Evolutionary conservation across 2,888 invertebrate species (phyloP), one percentile per base, ranked within the genome.

Genomic region (Zhuqinia jingwanae): DNA sequence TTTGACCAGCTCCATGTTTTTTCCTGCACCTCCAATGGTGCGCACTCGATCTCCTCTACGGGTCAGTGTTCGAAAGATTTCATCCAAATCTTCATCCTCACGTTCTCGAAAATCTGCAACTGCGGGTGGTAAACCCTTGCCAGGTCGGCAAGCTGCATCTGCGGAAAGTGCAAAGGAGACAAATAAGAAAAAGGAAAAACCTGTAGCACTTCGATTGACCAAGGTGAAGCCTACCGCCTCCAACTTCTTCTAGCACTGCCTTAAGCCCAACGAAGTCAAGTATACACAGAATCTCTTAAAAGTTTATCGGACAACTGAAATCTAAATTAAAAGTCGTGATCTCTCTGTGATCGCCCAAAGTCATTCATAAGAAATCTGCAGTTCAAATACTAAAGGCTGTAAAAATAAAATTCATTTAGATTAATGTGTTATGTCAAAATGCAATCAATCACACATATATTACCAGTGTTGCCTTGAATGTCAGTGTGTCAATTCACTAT

Each of bases 221-320:
- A 65, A 65, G n/a, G 65, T 65, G 0, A 65, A 65, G 17, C 65
- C 65, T 17, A 30, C 36, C n/a, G 0, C 36, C 8, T 65, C 65
- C 13, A 10, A 2, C 17, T 36, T n/a, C n/a, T 65, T 65, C 20
- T 65, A 65, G 8, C 36, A 58, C 20, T 8, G 13, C 3, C 3
- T 8, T 53, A 3, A 53, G 53, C 15, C 17, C 11, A n/a, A 50
- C 50, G 5, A 50, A 50, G 2, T 10, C 50, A 3, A 17, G 2
- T 53, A 17, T 8, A n/a, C 3, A n/a, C 15, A 53, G 53, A 53
- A 17, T 53, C 53, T 53, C 17, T 8, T 17, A 8, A 3, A 53
- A n/a, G n/a, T n/a, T 53, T 3, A n/a, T 53, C 53, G n/a, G 36
- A 36, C 36, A n/a, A n/a, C n/a, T n/a, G n/a, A n/a, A n/a, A n/a